These are phyloP conservation scores for Pygoscelis adeliae DNA, from an alignment of 2,113 vertebrate genomes.

Conservation along the genomic window DNA sequence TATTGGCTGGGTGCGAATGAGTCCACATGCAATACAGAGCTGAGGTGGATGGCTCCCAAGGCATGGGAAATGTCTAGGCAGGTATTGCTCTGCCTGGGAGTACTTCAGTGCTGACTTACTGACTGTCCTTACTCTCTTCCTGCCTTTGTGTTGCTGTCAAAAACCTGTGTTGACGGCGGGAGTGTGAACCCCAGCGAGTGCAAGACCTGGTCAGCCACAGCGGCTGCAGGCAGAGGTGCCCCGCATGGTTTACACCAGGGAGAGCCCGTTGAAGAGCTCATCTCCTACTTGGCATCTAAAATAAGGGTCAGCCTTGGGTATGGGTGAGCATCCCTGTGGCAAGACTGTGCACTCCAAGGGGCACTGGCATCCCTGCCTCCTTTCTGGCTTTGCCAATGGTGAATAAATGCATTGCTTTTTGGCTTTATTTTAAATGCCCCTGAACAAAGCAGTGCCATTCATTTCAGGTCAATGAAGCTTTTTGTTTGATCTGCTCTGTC, in stretches of 20 bases:
- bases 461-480: neutral
- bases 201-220: neutral
- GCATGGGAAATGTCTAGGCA: neutral
- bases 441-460: neutral
- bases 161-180: neutral
- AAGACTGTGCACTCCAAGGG: neutral
- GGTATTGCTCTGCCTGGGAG: neutral
- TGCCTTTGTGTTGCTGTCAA: neutral
- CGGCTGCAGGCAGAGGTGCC: neutral
- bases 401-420: neutral
- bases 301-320: neutral
- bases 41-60: neutral
- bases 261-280: neutral
- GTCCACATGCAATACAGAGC: fast-evolving
- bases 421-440: neutral
- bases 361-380: neutral
- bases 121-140: neutral
- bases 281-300: neutral
- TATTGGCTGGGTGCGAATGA: neutral
- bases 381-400: neutral
- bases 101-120: neutral
- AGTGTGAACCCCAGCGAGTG: neutral
- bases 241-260: neutral
- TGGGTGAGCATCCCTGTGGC: neutral
- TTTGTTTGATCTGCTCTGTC: neutral